A percentile compares a stretch with the other conserved stretches of the same genome.
phyloP scores from a whole-genome alignment of 2,797 vertebrate genomes.

The Phyllotis vaccarum region DNA sequence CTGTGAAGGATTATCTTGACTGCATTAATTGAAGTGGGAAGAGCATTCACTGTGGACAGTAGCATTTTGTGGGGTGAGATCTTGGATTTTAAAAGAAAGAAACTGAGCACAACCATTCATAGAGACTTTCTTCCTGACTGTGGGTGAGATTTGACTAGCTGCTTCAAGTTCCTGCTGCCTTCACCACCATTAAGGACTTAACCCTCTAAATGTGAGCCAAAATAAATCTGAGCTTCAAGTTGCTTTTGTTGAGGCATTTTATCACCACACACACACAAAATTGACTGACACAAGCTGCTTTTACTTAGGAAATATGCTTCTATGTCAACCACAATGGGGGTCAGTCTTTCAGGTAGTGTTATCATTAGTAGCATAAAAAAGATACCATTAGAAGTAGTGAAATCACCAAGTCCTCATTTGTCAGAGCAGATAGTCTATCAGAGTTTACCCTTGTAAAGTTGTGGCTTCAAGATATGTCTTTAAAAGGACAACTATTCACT shows the following conservation, averaged over 20 bases:
- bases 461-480: slow-evolving; percentile 31
- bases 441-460: neutral
- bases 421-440: neutral
- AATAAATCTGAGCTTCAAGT: neutral
- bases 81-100: neutral
- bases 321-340: neutral
- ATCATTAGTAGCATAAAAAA: neutral
- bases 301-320: neutral
- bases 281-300: neutral
- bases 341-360: neutral
- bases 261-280: neutral
- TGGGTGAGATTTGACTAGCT: neutral
- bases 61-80: neutral
- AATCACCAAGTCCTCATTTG: neutral
- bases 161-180: neutral
- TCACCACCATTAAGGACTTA: neutral
- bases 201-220: neutral
- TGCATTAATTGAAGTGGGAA: neutral
- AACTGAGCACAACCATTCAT: neutral
- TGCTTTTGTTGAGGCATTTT: neutral
- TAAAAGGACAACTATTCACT: slow-evolving; percentile 30
- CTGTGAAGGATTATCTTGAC: neutral
- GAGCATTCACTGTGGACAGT: neutral
- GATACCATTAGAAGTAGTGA: neutral
- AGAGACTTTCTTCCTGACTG: neutral